Evolutionary conservation across 2,888 invertebrate genomes (phyloP).

Genomic region (Rhorus exstirpatorius): DNA sequence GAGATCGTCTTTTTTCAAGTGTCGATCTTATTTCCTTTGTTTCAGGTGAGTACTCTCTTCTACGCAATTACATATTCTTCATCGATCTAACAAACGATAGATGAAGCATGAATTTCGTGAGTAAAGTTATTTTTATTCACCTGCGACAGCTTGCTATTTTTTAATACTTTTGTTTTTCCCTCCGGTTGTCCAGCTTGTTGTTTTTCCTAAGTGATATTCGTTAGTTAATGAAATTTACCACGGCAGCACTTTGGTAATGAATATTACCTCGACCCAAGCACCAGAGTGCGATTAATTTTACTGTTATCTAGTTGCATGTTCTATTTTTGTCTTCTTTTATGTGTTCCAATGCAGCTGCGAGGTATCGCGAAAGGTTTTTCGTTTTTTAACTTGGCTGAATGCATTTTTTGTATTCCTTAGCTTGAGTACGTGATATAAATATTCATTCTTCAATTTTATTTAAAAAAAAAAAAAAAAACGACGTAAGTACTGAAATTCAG

Average conservation of each 20-base stretch:
- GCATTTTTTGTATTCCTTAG: neutral
- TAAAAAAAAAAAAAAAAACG: neutral
- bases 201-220: neutral
- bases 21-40: constrained; percentile 59
- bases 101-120: constrained; percentile 29
- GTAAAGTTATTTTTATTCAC: constrained; percentile 30
- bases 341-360: neutral
- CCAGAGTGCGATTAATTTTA: constrained; percentile 1
- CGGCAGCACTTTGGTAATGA: constrained; percentile 1
- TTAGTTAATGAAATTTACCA: neutral
- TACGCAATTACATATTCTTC: constrained; percentile 17
- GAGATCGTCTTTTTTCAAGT: neutral
- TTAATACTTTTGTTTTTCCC: neutral
- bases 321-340: too few relatives aligned
- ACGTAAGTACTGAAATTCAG: constrained; percentile 11
- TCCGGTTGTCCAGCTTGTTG: neutral
- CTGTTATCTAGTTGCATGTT: neutral
- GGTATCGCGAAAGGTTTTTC: neutral
- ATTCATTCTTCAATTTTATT: neutral
- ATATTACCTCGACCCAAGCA: constrained; percentile 24
- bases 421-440: too few relatives aligned
- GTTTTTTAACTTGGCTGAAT: too few relatives aligned
- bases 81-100: constrained; percentile 5
- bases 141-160: neutral
- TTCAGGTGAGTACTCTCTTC: constrained; percentile 76